Conservation (phyloP, 2,797 vertebrate genomes). For the Anabas testudineus region DNA sequence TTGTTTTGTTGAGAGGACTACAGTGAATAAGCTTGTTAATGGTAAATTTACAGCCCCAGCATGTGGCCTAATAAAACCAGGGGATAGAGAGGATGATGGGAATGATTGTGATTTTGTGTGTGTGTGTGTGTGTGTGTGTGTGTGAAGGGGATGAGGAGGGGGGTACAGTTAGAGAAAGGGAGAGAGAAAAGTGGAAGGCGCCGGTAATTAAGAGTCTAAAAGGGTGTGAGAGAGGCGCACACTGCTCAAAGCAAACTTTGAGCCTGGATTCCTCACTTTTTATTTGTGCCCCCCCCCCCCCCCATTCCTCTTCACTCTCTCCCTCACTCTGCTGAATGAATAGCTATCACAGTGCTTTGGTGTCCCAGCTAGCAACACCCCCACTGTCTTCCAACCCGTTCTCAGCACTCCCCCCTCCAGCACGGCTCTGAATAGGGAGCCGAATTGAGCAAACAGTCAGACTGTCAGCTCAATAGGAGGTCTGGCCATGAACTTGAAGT, state of each 20-base stretch:
- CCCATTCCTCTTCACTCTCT: conserved; percentile 57
- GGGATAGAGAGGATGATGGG: conserved; percentile 75
- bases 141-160: conserved; percentile 25
- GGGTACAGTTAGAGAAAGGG: conserved; percentile 50
- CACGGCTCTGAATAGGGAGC: conserved; percentile 81
- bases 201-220: conserved; percentile 81
- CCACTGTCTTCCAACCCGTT: conserved; percentile 50
- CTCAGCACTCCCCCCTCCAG: conserved; percentile 48
- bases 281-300: conserved; percentile 69
- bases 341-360: conserved; percentile 81
- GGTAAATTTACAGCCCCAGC: conserved; percentile 85
- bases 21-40: conserved; percentile 83
- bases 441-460: conserved; percentile 88
- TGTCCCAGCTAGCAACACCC: conserved; percentile 76
- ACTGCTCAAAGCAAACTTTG: conserved; percentile 81
- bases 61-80: conserved; percentile 82
- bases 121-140: conserved; percentile 36
- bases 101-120: conserved; percentile 69
- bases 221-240: conserved; percentile 78
- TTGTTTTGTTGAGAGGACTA: conserved; percentile 78
- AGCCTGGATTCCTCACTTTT: conserved; percentile 79
- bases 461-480: conserved; percentile 89
- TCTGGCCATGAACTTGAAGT: conserved; percentile 88
- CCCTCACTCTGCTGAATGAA: conserved; percentile 78
- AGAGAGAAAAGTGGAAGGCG: conserved; percentile 74